Base-by-base conservation (phyloP, 2,113 vertebrate species). In the Channa maculata region DNA sequence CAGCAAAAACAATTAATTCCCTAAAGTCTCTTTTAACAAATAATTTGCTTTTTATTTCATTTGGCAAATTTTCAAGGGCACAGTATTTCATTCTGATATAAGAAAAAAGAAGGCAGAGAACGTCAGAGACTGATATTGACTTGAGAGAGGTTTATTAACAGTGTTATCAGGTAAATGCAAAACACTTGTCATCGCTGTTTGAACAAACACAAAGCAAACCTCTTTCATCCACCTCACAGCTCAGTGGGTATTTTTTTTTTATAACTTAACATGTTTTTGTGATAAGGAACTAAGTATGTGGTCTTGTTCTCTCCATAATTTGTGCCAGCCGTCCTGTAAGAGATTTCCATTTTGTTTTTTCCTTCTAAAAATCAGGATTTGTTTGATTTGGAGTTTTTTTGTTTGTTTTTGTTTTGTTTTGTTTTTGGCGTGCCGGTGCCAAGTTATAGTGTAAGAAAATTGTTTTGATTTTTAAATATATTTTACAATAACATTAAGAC, bases 161-260 rank as follows among this genome's bases (percentile, higher is more conserved):
- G 67, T 49, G 74, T 91, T 93, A 92, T 92, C 89, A 92, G 84
- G 86, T 88, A 89, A 91, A 90, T 67, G 80, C 72, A 85, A 85
- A 88, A 87, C 75, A 91, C 81, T 87, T 84, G 72, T 83, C 72
- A 85, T 72, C 41, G 70, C 37, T 54, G 66, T 82, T 86, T 77
- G 82, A 87, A 86, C 69, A 82, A 88, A 80, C 79, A 82, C 84
- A 65, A 66, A 79, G 73, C 64, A 78, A 74, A 68, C 74, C 72
- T 75, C 73, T 86, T 91, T 89, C 55, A 90, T 89, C 88, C 77
- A 54, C 73, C 76, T 63, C 55, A 70, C 59, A 66, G 80, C 85
- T 71, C 80, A 62, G 71, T 65, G 59, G 86, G 65, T 67, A 33
- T 63, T 58, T 71, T 72, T 85, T 74, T 66, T 63, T 75, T 62